Base-by-base conservation (phyloP, 2,113 vertebrate genomes). In the Pogonocichla stellata region DNA sequence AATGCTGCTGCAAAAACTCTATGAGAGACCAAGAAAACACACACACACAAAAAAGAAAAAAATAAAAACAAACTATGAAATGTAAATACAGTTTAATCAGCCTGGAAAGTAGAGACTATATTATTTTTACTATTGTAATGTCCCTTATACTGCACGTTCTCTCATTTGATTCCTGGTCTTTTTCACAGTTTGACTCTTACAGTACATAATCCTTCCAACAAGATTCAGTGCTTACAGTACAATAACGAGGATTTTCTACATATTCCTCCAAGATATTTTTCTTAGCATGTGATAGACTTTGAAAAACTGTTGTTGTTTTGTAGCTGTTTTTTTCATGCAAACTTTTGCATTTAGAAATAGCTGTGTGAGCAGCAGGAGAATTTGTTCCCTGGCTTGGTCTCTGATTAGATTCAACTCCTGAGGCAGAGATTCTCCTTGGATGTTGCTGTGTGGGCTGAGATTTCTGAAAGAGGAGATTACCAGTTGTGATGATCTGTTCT, bases 341-440 rank as follows among this genome's bases (percentile, higher is more conserved):
- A 73, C 58, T 70, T 95, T 51, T 86, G 54, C 43, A 79, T 94
- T 87, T 92, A 77, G 80, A 87, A 88, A 84, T 58, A 95, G 13
- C 48, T 79, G 29, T 73, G 78, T 88, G 89, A 95, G 66, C 81
- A 95, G 89, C 80, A 73, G 93, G 81, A 79, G 34, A 91, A 89
- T 94, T 85, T 87, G 70, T 93, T 92, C 58, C 62, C 73, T 90
- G 70, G 40, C 36, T 95, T 82, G 36, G 31, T 87, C 61, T 79
- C 65, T 91, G 92, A 86, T 94, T 88, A 92, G 40, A 89, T 79
- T 89, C 73, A 77, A n/a, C 24, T 85, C 84, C 61, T 19, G 14
- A 95, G 80, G 74, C 91, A 94, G 24, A 94, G 50, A 65, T 77
- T 87, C 54, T 80, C 51, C 29, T 54, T 90, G 78, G 48, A 61